These are phyloP conservation scores for Chromis chromis DNA, from an alignment of 2,797 vertebrate genomes.

Conservation along the genomic window DNA sequence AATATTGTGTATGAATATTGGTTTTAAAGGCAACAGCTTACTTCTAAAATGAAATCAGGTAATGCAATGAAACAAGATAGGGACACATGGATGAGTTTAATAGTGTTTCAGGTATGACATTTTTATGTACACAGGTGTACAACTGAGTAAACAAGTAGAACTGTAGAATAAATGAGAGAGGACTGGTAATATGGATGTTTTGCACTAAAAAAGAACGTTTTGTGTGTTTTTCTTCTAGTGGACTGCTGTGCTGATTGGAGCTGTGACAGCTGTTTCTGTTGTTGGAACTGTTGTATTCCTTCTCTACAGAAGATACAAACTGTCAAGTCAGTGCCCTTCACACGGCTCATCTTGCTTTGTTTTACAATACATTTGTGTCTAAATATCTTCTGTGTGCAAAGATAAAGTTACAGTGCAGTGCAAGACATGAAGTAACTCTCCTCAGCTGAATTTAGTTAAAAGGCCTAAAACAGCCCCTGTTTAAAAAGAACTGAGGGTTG, in stretches of 20 bases:
- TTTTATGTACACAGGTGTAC: background rate
- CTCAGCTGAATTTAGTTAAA: too few relatives aligned
- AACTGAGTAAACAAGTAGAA: background rate
- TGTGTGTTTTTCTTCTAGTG: conserved; percentile 79
- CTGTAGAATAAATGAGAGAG: too few relatives aligned
- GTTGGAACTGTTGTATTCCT: conserved; percentile 85
- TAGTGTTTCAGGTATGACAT: background rate
- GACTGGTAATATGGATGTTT: background rate
- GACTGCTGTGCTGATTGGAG: conserved; percentile 87
- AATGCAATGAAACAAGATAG: too few relatives aligned
- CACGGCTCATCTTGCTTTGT: background rate
- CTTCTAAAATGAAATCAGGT: background rate
- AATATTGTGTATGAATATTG: background rate
- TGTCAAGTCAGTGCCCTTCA: conserved; percentile 85
- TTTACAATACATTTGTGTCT: background rate
- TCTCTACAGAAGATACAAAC: conserved; percentile 85
- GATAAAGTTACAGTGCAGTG: background rate
- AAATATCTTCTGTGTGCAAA: background rate
- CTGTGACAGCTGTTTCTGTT: conserved; percentile 76
- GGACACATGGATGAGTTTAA: too few relatives aligned
- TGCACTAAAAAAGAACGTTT: background rate
- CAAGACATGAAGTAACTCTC: too few relatives aligned
- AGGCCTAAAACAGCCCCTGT: too few relatives aligned
- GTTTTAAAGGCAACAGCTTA: background rate
- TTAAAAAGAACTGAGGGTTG: too few relatives aligned